Evolutionary conservation across 2,888 invertebrate genomes (phyloP).

Genomic region (Brassicogethes aeneus): DNA sequence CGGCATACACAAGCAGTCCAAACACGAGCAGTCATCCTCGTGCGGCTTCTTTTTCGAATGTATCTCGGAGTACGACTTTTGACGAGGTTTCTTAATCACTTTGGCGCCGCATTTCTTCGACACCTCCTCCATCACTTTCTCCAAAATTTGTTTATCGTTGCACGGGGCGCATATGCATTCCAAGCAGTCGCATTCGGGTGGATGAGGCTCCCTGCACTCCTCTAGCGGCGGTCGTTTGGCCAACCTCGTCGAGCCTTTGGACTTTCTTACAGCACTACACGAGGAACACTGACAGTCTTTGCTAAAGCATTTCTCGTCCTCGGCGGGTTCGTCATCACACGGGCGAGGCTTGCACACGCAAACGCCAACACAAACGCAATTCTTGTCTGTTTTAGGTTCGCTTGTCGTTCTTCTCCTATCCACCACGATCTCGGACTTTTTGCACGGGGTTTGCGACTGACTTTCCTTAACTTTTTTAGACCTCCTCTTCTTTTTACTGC

Average conservation of each 20-base stretch:
- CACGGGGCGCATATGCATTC: slow-evolving; percentile 21
- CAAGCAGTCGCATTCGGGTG: slow-evolving; percentile 21
- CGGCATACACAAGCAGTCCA: slow-evolving; percentile 22
- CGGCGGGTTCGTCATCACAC: background rate
- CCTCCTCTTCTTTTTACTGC: too few species aligned
- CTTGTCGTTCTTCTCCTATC: background rate
- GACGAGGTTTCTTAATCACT: background rate
- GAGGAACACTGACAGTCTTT: background rate
- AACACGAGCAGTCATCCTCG: slow-evolving; percentile 20
- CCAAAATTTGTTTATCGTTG: background rate
- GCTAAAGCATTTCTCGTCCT: background rate
- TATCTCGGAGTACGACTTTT: background rate
- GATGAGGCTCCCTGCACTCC: slow-evolving; percentile 8
- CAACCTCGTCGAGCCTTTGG: too few species aligned
- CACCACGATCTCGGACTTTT: background rate
- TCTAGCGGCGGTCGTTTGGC: too few species aligned
- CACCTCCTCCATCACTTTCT: background rate
- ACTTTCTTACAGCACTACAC: too few species aligned
- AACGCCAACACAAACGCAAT: too few species aligned
- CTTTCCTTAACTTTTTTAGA: too few species aligned
- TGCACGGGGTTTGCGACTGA: background rate
- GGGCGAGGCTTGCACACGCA: too few species aligned
- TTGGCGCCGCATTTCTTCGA: background rate
- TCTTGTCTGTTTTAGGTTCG: too few species aligned
- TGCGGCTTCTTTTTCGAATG: slow-evolving; percentile 5